Conservation (phyloP, 2,888 invertebrate species). For the Eilema griseolum region DNA sequence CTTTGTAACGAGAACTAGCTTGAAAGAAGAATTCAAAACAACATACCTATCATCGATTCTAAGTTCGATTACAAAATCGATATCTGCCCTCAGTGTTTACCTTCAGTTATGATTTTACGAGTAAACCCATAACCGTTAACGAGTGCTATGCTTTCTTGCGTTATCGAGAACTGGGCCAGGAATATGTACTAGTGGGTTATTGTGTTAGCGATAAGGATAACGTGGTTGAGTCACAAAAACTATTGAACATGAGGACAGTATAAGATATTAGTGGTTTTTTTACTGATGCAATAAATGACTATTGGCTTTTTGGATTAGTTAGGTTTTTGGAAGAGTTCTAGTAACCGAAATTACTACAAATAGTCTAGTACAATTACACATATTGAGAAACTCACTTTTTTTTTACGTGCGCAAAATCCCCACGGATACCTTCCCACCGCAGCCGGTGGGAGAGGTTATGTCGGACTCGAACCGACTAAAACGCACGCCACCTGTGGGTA, state of each 20-base stretch:
- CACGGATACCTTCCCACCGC: too few relatives aligned
- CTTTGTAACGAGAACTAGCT: not conserved
- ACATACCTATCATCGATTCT: not conserved
- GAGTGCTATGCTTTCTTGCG: constrained; percentile 49
- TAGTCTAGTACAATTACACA: too few relatives aligned
- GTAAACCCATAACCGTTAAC: constrained; percentile 53
- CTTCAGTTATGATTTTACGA: constrained; percentile 4
- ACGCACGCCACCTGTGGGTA: too few relatives aligned
- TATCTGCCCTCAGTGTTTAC: constrained; percentile 6
- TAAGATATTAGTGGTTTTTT: not conserved
- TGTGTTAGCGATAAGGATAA: constrained; percentile 25
- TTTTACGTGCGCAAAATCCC: too few relatives aligned
- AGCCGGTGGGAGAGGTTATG: too few relatives aligned
- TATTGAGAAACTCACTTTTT: too few relatives aligned
- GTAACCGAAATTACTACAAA: too few relatives aligned
- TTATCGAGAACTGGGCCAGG: constrained; percentile 66
- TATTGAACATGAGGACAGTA: not conserved
- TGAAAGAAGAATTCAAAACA: not conserved
- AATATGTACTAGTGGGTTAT: constrained; percentile 49
- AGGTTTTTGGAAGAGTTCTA: too few relatives aligned
- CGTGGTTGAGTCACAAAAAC: constrained; percentile 10
- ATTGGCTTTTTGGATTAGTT: too few relatives aligned
- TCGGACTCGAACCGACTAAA: too few relatives aligned
- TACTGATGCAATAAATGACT: not conserved
- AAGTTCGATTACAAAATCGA: not conserved